These are phyloP conservation scores for Pogonus chalceus DNA, from an alignment of 1,140 invertebrate species.

Conservation along the genomic window DNA sequence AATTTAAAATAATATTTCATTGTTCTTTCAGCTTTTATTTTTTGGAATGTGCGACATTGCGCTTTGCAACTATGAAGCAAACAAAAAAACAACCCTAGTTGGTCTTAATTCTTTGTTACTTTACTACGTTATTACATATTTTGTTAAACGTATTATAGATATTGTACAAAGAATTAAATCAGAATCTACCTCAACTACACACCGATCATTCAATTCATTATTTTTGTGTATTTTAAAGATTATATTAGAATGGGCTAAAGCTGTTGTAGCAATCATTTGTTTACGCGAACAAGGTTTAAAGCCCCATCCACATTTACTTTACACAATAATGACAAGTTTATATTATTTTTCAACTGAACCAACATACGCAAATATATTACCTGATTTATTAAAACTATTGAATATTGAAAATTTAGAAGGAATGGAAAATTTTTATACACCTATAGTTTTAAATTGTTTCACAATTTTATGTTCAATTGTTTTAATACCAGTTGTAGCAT, in stretches of 20 bases:
- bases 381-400: constrained; percentile 40
- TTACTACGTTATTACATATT: constrained; percentile 68
- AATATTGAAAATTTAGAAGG: constrained; percentile 50
- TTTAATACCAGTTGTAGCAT: constrained; percentile 40
- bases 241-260: constrained; percentile 68
- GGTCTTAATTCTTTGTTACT: constrained; percentile 65
- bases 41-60: constrained; percentile 49
- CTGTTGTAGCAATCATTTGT: constrained; percentile 58
- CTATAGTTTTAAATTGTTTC: constrained; percentile 46
- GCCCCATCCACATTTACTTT: constrained; percentile 51
- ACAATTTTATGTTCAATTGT: constrained; percentile 41
- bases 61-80: constrained; percentile 17
- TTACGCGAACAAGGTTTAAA: constrained; percentile 64
- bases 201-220: constrained; percentile 50
- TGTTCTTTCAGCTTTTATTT: constrained; percentile 40
- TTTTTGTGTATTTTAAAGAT: constrained; percentile 59
- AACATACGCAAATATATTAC: constrained; percentile 40
- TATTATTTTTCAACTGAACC: constrained; percentile 55
- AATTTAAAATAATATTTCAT: background rate
- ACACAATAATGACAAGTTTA: constrained; percentile 50
- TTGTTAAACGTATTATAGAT: constrained; percentile 55
- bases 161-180: constrained; percentile 55
- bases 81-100: constrained; percentile 46
- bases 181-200: constrained; percentile 57
- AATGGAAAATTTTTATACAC: constrained; percentile 53